A percentile compares a stretch with the other conserved stretches of the same genome.
These are phyloP conservation scores for Pyralis farinalis DNA, from an alignment of 2,888 invertebrate genomes.

Conservation along the genomic window DNA sequence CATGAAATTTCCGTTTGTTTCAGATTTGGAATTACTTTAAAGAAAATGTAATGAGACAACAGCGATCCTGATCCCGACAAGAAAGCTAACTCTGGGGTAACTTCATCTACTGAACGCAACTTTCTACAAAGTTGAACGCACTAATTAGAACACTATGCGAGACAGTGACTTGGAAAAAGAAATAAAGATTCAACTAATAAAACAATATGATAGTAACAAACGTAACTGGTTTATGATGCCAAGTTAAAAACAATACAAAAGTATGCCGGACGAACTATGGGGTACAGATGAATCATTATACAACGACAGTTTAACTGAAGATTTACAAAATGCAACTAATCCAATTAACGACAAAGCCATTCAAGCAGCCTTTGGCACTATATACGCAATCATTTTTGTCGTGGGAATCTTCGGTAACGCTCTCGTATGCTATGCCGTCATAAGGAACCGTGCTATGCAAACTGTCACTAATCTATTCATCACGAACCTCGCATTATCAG, in stretches of 20 bases:
- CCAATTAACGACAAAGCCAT: slow-evolving; percentile 84
- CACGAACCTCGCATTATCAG: slow-evolving; percentile 93
- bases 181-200: slow-evolving; percentile 24
- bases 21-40: background rate
- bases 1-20: background rate
- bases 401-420: slow-evolving; percentile 91
- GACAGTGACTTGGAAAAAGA: slow-evolving; percentile 23
- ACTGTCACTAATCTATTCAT: slow-evolving; percentile 96
- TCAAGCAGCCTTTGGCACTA: slow-evolving; percentile 86
- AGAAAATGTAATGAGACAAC: no score
- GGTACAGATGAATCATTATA: slow-evolving; percentile 37
- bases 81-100: background rate
- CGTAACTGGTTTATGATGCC: slow-evolving; percentile 62
- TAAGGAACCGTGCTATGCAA: slow-evolving; percentile 93
- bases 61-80: background rate
- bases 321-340: slow-evolving; percentile 51
- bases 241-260: slow-evolving; percentile 51
- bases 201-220: slow-evolving; percentile 48
- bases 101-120: background rate
- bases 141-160: slow-evolving; percentile 37
- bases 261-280: slow-evolving; percentile 67
- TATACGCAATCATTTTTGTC: slow-evolving; percentile 90
- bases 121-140: background rate
- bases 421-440: slow-evolving; percentile 93
- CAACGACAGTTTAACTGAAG: slow-evolving; percentile 40